Evolutionary conservation across 2,797 vertebrate species (phyloP), one percentile per base, ranked within the genome.

Genomic region (Agapornis canus): DNA sequence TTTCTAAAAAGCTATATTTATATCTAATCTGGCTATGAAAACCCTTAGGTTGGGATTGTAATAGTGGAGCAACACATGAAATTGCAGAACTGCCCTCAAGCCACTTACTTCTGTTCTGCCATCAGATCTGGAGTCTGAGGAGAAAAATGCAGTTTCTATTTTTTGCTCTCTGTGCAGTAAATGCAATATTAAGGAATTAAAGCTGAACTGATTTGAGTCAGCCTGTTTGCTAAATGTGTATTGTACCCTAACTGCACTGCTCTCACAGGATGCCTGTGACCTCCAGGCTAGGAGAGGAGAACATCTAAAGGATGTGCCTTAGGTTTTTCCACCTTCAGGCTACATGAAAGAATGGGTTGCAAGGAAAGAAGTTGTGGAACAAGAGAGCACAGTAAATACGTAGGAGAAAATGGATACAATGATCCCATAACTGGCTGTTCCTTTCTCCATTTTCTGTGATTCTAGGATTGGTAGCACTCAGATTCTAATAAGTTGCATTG

Each of bases 41-140:
- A 42, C 59, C 10, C 7, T 61, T 70, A 32, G 48, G 4, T 78
- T 23, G 26, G n/a, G 40, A 5, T 27, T 47, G 11, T 60, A 73
- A 31, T 26, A 47, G 25, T 35, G 13, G 27, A 39, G n/a, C 26
- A 82, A 29, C 27, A 31, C 15, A 59, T 66, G 69, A 82, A 79
- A 90, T 84, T 25, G 52, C 27, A 76, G 32, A 82, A 56, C 14
- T 64, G 14, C 29, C 52, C n/a, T 94, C 18, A 66, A 87, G n/a
- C 21, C 10, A 27, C 18, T 72, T 91, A 48, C 43, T 77, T 25
- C 19, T 75, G 7, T 75, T 92, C 60, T 85, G 31, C 15, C 27
- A 57, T 66, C 43, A 66, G 60, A 81, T 75, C 32, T 78, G 27
- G 29, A 31, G 9, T 49, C 26, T 49, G 39, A 17, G 49, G 7